These are phyloP conservation scores for Peromyscus nudipes DNA, from an alignment of 2,797 vertebrate species.

Conservation along the genomic window DNA sequence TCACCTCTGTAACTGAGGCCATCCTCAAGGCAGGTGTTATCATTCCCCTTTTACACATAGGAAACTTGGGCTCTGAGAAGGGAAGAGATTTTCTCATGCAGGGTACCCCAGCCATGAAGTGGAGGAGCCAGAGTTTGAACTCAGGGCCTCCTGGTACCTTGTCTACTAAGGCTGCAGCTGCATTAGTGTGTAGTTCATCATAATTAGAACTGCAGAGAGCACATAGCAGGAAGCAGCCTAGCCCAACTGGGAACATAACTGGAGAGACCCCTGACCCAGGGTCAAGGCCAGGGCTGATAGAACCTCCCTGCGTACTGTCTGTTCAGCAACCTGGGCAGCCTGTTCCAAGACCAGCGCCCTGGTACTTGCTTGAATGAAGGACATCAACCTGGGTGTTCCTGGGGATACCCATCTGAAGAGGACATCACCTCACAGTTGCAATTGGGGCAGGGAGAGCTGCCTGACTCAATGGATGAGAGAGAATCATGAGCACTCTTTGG, in stretches of 20 bases:
- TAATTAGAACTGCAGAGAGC: background rate
- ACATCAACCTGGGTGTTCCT: background rate
- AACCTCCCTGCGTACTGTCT: fast-evolving
- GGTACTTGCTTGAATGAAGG: background rate
- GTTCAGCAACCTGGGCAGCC: background rate
- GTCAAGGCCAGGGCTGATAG: background rate
- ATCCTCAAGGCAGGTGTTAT: background rate
- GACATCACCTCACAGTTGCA: background rate
- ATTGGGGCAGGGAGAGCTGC: background rate
- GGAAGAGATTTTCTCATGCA: background rate
- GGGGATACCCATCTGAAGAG: too few relatives aligned
- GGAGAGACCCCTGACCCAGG: background rate
- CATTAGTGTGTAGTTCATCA: background rate
- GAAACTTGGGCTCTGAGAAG: background rate
- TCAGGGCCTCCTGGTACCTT: background rate
- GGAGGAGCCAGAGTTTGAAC: background rate
- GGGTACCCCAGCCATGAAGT: background rate
- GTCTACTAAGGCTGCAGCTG: background rate
- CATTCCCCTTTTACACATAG: background rate
- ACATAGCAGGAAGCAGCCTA: background rate
- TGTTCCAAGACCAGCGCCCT: background rate
- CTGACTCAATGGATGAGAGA: background rate
- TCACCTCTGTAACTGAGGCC: background rate
- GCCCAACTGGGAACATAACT: background rate
- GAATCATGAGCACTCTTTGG: too few relatives aligned